Evolutionary conservation across 2,797 vertebrate species (phyloP), one percentile per base, ranked within the genome.

Genomic region (Microchirus variegatus): DNA sequence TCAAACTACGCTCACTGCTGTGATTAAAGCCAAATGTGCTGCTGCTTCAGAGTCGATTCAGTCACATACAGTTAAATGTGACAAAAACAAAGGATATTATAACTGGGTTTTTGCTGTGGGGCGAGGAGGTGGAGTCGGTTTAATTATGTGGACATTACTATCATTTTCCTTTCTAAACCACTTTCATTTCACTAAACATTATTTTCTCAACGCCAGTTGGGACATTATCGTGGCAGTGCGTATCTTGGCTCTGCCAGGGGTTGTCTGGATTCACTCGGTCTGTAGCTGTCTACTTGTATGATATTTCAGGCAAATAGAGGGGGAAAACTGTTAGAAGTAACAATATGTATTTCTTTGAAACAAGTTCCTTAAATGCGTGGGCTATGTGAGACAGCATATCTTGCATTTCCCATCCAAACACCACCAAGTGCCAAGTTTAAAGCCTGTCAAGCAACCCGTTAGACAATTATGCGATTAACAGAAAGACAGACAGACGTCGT

Each of bases 171-270:
- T 36, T 53, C 9, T 49, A 14, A 47, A 40, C 13, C 19, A 53
- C 43, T 53, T 48, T 51, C 15, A 45, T 43, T 63, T 63, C 17
- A 58, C 47, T 11, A 18, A 45, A 59, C 35, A 35, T 44, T 12
- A 22, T 38, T 18, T 57, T 60, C 36, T 73, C 43, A 38, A 59
- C 53, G 19, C 36, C 41, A 58, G 11, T 50, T 47, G 13, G 15
- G 55, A 53, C 37, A 42, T 37, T 60, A 14, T 55, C 22, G n/a
- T 26, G 22, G 19, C 37, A 53, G 42, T 37, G 8, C 4, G 44
- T 38, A 12, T 60, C 26, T 57, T 9, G 46, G 19, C 55, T 55
- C 31, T 19, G 50, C 6, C 45, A 44, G 52, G 13, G 18, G 4
- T 41, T 12, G 41, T 48, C 43, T 46, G 17, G n/a, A 55, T 17